Conservation (phyloP, 64 coral and sea anemone genomes). For the Pachyseris speciosa region DNA sequence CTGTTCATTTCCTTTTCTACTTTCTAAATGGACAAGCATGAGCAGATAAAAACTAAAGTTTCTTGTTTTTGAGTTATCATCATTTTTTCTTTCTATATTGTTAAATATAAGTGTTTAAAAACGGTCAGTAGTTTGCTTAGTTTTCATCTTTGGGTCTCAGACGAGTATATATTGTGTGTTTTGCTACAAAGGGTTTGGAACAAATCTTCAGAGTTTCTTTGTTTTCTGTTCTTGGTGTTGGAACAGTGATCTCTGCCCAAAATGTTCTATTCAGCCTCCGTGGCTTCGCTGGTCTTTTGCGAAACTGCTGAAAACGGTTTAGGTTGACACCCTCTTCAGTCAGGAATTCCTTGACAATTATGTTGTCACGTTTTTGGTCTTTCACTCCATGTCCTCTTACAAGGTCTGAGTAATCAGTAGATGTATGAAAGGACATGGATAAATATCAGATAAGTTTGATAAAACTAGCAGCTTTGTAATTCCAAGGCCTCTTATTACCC, state of each 20-base stretch:
- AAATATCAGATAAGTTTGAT: background rate
- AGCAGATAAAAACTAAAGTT: no score
- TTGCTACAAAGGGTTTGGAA: background rate
- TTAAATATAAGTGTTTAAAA: no score
- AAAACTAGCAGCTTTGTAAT: no score
- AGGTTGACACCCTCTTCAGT: background rate
- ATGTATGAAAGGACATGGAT: background rate
- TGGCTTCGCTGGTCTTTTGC: conserved; percentile 3
- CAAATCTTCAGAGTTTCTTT: conserved; percentile 44
- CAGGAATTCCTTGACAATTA: conserved; percentile 45
- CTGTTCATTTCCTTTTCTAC: no score
- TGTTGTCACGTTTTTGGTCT: conserved; percentile 16
- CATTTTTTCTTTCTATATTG: no score
- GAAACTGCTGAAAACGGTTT: conserved; percentile 6
- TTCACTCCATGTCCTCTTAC: conserved; percentile 20
- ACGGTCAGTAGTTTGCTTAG: no score
- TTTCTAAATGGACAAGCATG: no score
- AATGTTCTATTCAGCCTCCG: background rate
- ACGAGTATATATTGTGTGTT: background rate
- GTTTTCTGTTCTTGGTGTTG: conserved; percentile 32
- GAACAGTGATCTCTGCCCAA: conserved; percentile 23
- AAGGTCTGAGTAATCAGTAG: conserved; percentile 28
- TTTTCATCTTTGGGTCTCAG: background rate
- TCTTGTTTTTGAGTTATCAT: no score
- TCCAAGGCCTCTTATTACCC: no score